Percentiles rank a stretch among this genome's conserved stretches.
Evolutionary conservation across 2,888 invertebrate genomes (phyloP).

Genomic region (Panzeria rudis): DNA sequence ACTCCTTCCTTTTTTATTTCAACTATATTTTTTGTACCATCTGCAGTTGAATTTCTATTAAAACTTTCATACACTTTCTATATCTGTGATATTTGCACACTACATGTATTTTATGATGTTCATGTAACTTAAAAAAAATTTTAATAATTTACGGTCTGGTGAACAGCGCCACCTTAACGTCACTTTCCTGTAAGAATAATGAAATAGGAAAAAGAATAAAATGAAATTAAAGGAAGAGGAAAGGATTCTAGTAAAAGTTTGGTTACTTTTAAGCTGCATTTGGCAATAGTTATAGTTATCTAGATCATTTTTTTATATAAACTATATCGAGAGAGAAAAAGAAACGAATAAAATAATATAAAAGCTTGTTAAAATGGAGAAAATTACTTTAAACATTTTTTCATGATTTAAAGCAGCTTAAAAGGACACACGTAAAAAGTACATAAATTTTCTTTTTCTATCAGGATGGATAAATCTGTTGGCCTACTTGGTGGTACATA

Average conservation of each 20-base stretch:
- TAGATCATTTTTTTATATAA: too few species aligned
- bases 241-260: slow-evolving; percentile 29
- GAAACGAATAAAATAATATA: neutral
- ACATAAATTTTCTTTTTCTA: slow-evolving; percentile 10
- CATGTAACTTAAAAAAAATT: slow-evolving; percentile 37
- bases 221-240: neutral
- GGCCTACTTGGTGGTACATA: neutral
- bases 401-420: neutral
- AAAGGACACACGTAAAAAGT: neutral
- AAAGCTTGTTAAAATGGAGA: neutral
- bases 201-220: neutral
- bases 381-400: neutral
- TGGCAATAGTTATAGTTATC: slow-evolving; percentile 21
- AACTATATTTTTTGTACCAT: neutral
- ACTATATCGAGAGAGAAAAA: too few species aligned
- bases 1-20: neutral
- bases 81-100: neutral
- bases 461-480: neutral
- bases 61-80: slow-evolving; percentile 7
- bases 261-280: slow-evolving; percentile 24
- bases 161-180: slow-evolving; percentile 63
- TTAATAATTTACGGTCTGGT: slow-evolving; percentile 68
- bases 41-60: slow-evolving; percentile 22
- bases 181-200: slow-evolving; percentile 10
- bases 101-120: slow-evolving; percentile 16